Conservation (phyloP, 1,140 invertebrate species). For the Asbolus verrucosus region DNA sequence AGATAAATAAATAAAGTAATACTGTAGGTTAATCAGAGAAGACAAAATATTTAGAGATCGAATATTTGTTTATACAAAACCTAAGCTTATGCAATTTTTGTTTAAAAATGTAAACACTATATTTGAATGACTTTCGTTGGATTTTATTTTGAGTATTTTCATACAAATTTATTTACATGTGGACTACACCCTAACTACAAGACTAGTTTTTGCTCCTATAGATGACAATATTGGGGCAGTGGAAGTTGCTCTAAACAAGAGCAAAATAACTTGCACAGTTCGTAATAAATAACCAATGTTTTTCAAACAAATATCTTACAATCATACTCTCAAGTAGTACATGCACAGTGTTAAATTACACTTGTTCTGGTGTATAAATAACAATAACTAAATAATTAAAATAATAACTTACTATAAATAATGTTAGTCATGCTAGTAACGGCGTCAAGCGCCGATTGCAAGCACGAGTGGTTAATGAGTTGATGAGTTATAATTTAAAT, state of each 20-base stretch:
- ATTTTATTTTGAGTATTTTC: slow-evolving; percentile 53
- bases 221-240: slow-evolving; percentile 36
- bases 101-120: too few species aligned
- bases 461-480: slow-evolving; percentile 50
- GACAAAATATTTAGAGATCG: too few species aligned
- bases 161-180: slow-evolving; percentile 56
- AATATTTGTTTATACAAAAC: too few species aligned
- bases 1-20: too few species aligned
- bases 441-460: slow-evolving; percentile 48
- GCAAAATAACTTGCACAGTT: slow-evolving; percentile 49
- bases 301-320: slow-evolving; percentile 53
- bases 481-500: slow-evolving; percentile 36
- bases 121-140: slow-evolving; percentile 4
- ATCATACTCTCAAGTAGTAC: slow-evolving; percentile 53
- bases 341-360: slow-evolving; percentile 48
- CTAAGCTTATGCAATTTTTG: too few species aligned
- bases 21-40: too few species aligned
- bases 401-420: slow-evolving; percentile 59
- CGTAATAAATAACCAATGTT: slow-evolving; percentile 47
- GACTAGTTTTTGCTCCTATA: slow-evolving; percentile 56
- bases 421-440: slow-evolving; percentile 54
- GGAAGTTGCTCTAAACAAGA: slow-evolving; percentile 46
- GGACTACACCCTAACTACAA: slow-evolving; percentile 56
- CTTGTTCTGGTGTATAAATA: slow-evolving; percentile 38
- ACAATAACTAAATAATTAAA: slow-evolving; percentile 49